Conservation (phyloP, 2,113 vertebrate genomes). For the Rhea pennata region DNA sequence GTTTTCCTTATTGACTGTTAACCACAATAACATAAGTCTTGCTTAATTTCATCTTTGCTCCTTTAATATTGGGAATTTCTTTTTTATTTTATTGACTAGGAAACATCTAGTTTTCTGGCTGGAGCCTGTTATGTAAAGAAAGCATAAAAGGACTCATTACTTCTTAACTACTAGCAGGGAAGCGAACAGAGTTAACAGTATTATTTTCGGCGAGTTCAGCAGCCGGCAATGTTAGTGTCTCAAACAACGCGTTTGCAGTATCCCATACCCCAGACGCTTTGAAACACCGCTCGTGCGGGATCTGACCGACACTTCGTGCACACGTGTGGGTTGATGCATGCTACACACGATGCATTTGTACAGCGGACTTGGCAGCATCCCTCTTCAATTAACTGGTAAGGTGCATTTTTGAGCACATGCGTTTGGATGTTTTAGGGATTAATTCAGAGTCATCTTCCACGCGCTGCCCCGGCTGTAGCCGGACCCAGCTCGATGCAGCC, state of each 20-base stretch:
- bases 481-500: fast-evolving
- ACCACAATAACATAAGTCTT: slow-evolving; percentile 65
- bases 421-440: not conserved
- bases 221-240: slow-evolving; percentile 23
- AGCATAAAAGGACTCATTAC: slow-evolving; percentile 72
- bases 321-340: fast-evolving
- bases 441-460: not conserved
- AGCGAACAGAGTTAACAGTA: not conserved
- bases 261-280: not conserved
- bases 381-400: not conserved
- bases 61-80: slow-evolving; percentile 68
- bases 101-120: slow-evolving; percentile 70
- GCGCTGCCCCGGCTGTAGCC: not conserved
- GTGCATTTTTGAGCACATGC: fast-evolving
- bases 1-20: slow-evolving; percentile 74
- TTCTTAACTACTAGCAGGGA: slow-evolving; percentile 66
- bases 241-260: not conserved
- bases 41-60: slow-evolving; percentile 64
- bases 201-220: not conserved
- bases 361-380: fast-evolving
- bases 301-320: not conserved
- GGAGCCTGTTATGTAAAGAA: slow-evolving; percentile 66
- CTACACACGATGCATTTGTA: not conserved
- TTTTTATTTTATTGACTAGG: slow-evolving; percentile 67
- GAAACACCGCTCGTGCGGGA: not conserved